Evolutionary conservation across 2,888 invertebrate genomes (phyloP), one percentile per base, ranked within the genome.

Genomic region (Drosophila lutescens): DNA sequence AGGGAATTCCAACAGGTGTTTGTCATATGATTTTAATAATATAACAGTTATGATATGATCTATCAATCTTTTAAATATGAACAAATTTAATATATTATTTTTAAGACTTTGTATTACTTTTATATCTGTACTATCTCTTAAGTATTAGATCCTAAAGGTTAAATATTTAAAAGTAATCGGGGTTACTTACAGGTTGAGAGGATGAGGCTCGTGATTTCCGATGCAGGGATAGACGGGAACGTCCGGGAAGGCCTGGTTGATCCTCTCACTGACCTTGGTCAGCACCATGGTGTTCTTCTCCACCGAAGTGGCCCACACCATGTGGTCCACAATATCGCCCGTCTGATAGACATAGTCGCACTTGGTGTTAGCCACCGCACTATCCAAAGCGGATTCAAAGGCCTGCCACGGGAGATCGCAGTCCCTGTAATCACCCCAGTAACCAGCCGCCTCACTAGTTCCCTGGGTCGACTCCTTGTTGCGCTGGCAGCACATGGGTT

Each of bases 121-220:
- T 1, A 26, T 26, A 26, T 26, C 6, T 20, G 2, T 20, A 20
- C 20, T 20, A 20, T 20, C 20, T 26, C 5, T 26, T 26, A 6
- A 26, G 5, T 26, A 26, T 6, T 26, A 26, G 5, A 26, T 26
- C 26, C 26, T 26, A 2, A 15, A 40, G 8, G n/a, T n/a, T 15
- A 4, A 9, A 41, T 41, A 4, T 17, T 10, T 15, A 10, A 15
- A 9, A 36, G 4, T 10, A 43, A 43, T 20, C 10, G 0, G 3
- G 40, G 2, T 10, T 17, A 92, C 95, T 94, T 93, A 98, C 97
- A 95, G 94, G 92, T 98, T 97, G 8, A 96, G 92, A 1, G 98
- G 98, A 83, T 96, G 95, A 58, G 96, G 94, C 92, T 97, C 97
- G 78, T 98, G 97, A 91, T 98, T 98, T 30, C 97, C 97, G 66